Evolutionary conservation across 1,140 invertebrate genomes (phyloP).

Genomic region (Calliphora vicina): DNA sequence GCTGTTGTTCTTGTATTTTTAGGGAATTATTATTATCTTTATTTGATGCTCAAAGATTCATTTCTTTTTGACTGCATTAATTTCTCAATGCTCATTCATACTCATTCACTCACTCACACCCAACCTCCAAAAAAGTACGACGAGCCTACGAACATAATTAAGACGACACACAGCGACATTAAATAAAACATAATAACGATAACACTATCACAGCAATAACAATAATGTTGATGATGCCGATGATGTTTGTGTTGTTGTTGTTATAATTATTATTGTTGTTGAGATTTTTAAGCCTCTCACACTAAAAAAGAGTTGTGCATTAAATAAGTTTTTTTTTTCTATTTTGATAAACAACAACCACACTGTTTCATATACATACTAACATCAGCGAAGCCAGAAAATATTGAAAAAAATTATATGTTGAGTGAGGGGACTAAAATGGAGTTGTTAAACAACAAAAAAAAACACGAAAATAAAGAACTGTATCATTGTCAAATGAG

Average conservation of each 20-base stretch:
- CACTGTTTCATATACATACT: neutral
- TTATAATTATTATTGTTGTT: neutral
- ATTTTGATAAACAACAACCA: neutral
- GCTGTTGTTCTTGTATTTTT: neutral
- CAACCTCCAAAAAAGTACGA: no score
- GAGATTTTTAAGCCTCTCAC: neutral
- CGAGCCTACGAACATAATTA: neutral
- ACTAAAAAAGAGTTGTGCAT: neutral
- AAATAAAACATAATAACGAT: neutral
- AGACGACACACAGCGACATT: slow-evolving; percentile 26
- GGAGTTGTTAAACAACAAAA: neutral
- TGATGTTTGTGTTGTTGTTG: neutral
- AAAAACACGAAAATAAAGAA: neutral
- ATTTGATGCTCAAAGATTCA: neutral
- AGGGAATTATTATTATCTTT: neutral
- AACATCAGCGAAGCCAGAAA: neutral
- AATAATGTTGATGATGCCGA: neutral
- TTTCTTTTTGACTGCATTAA: neutral
- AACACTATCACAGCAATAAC: neutral
- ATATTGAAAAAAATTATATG: no score
- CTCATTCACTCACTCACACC: no score
- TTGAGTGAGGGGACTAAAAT: no score
- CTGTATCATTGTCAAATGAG: slow-evolving; percentile 21
- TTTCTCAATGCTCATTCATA: neutral
- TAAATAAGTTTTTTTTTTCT: no score